Evolutionary conservation across 64 coral and sea anemone genomes (phyloP), one percentile per base, ranked within the genome.

Genomic region (Stichodactyla helianthus): DNA sequence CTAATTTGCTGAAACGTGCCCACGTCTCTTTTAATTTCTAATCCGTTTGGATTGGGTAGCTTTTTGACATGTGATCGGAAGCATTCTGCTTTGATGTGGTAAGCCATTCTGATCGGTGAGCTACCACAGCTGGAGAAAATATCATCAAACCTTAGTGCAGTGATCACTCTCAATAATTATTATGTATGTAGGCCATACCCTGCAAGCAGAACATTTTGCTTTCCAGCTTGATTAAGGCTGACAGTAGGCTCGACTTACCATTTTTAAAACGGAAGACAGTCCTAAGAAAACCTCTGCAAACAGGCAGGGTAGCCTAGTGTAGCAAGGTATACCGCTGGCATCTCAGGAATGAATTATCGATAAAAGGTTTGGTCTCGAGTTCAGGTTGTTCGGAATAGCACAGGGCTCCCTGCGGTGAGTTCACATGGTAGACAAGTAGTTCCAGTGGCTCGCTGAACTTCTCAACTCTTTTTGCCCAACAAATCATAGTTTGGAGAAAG

Each of bases 11-110:
- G 62, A 65, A 65, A 65, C 6, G 22, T n/a, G 15, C 19, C 19
- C 18, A n/a, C 62, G 62, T 65, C 62, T 0, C 19, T 65, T 44
- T 44, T n/a, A n/a, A n/a, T 22, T 65, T 65, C 5, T 22, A n/a
- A 65, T 65, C 19, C 12, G 22, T n/a, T 6, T 1, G 62, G 19
- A 65, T 65, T 65, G 62, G 62, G 62, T 65, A 65, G 62, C 19
- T 65, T n/a, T n/a, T 65, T n/a, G 62, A 22, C 62, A 65, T 65
- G 62, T 65, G 62, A 65, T n/a, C 62, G 62, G 62, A 65, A 23
- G 19, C 22, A 65, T 6, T n/a, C 22, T 65, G 20, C 62, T 22
- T 65, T 65, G 62, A 65, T 23, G 62, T 65, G 62, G 62, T 44
- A 44, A 44, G 35, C 35, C 35, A 65, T 9, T 65, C 18, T n/a